Conservation (phyloP, 2,888 invertebrate species). For the Heteromurus nitidus region DNA sequence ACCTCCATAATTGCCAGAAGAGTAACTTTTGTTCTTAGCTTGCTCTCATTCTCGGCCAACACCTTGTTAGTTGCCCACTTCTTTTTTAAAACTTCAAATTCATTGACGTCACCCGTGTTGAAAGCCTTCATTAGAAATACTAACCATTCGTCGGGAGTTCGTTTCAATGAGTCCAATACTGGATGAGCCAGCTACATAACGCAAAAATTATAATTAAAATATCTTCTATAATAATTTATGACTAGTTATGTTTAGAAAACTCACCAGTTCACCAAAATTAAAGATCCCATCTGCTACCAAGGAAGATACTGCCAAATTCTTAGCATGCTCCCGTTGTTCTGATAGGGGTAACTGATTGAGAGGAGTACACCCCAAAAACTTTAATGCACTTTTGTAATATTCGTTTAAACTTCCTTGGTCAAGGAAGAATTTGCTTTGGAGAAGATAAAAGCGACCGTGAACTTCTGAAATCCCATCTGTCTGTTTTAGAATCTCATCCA, state of each 20-base stretch:
- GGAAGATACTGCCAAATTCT: slow-evolving; percentile 94
- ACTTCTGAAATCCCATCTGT: slow-evolving; percentile 95
- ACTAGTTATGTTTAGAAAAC: slow-evolving; percentile 2
- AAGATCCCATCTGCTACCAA: slow-evolving; percentile 96
- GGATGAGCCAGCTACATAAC: slow-evolving; percentile 90
- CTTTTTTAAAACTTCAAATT: slow-evolving; percentile 84
- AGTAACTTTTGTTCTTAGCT: slow-evolving; percentile 93
- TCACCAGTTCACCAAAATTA: slow-evolving; percentile 95
- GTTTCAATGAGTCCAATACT: slow-evolving; percentile 88
- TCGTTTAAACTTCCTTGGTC: slow-evolving; percentile 92
- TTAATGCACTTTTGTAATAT: slow-evolving; percentile 95
- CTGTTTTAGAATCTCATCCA: slow-evolving; percentile 89
- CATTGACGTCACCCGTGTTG: slow-evolving; percentile 87
- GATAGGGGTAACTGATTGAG: slow-evolving; percentile 81
- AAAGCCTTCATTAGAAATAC: slow-evolving; percentile 90
- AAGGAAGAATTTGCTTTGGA: slow-evolving; percentile 94
- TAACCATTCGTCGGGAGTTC: slow-evolving; percentile 90
- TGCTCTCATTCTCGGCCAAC: slow-evolving; percentile 86
- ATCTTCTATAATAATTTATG: not conserved
- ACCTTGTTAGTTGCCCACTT: slow-evolving; percentile 89
- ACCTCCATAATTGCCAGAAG: slow-evolving; percentile 97
- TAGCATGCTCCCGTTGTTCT: slow-evolving; percentile 87
- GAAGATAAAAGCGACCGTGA: slow-evolving; percentile 94
- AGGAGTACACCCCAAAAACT: slow-evolving; percentile 86
- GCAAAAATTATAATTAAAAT: slow-evolving; percentile 64